A percentile compares a stretch with the other conserved stretches of the same genome.
Conservation (phyloP, 2,888 invertebrate species). For the Monopis laevigella region DNA sequence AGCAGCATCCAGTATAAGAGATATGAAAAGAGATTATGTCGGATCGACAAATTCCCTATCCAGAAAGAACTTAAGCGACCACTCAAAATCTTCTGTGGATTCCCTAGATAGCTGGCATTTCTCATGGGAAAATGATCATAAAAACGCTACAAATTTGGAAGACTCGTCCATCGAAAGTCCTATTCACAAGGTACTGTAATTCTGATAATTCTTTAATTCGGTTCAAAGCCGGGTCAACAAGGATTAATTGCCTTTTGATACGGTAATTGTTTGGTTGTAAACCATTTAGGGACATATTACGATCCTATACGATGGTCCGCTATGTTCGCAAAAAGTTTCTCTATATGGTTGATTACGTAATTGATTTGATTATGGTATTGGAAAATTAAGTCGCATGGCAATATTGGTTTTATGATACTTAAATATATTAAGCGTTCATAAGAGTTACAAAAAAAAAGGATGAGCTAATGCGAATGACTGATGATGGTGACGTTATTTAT, state of each 20-base stretch:
- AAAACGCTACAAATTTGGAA: constrained; percentile 64
- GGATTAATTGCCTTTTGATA: constrained; percentile 6
- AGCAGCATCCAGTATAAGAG: constrained; percentile 39
- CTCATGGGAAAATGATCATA: constrained; percentile 74
- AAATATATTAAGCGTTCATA: too few species aligned
- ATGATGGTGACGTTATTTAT: constrained; percentile 10
- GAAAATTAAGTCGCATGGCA: too few species aligned
- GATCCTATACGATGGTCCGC: too few species aligned
- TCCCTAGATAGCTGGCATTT: constrained; percentile 76
- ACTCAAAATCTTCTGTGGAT: constrained; percentile 71
- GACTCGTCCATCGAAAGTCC: constrained; percentile 5
- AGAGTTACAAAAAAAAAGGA: constrained; percentile 11
- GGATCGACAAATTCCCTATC: constrained; percentile 49
- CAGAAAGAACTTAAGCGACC: constrained; percentile 61
- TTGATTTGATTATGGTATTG: too few species aligned
- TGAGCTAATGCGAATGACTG: constrained; percentile 12
- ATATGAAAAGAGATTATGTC: constrained; percentile 65
- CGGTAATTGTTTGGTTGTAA: constrained; percentile 10
- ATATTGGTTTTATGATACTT: too few species aligned
- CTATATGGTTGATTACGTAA: too few species aligned
- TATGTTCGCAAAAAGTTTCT: too few species aligned
- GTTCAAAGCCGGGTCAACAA: constrained; percentile 4
- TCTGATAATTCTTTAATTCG: constrained; percentile 6
- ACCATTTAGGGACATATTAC: constrained; percentile 1
- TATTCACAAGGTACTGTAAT: constrained; percentile 9